Conservation (phyloP, 2,113 vertebrate species). For the Eurypyga helias region DNA sequence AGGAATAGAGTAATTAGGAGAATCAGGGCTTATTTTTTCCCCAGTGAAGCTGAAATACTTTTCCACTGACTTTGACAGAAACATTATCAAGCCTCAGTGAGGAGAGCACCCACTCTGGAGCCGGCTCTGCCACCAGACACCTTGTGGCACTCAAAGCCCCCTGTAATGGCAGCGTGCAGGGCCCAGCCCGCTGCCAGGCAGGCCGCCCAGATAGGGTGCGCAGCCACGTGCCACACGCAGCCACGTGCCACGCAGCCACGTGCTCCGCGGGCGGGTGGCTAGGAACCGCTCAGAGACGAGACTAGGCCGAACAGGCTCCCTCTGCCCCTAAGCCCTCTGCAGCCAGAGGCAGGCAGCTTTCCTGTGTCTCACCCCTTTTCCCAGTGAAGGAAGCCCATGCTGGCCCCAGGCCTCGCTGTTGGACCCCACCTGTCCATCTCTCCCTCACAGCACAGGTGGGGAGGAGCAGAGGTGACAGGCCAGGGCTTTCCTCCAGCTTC, state of each 20-base stretch:
- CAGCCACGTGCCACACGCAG: too few relatives aligned
- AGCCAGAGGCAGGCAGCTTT: too few relatives aligned
- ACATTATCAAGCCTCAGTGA: background rate
- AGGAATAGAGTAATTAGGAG: background rate
- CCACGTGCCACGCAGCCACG: rapidly evolving
- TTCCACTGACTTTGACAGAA: background rate
- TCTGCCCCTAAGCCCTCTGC: too few relatives aligned
- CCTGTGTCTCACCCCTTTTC: too few relatives aligned
- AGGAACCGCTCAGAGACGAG: rapidly evolving
- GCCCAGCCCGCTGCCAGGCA: background rate
- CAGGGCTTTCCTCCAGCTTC: rapidly evolving
- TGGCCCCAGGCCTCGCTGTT: background rate
- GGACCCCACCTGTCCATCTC: background rate
- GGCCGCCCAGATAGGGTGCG: rapidly evolving
- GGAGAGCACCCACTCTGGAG: background rate
- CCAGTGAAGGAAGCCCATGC: background rate
- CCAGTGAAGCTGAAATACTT: background rate
- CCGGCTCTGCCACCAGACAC: rapidly evolving
- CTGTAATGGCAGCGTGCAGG: rapidly evolving
- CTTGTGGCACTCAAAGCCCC: rapidly evolving
- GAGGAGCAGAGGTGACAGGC: background rate
- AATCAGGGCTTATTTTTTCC: background rate
- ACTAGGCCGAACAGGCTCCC: too few relatives aligned
- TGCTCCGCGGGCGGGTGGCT: rapidly evolving
- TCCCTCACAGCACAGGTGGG: rapidly evolving